Conservation (phyloP, 2,113 vertebrate species). For the Rhinogobius similis region DNA sequence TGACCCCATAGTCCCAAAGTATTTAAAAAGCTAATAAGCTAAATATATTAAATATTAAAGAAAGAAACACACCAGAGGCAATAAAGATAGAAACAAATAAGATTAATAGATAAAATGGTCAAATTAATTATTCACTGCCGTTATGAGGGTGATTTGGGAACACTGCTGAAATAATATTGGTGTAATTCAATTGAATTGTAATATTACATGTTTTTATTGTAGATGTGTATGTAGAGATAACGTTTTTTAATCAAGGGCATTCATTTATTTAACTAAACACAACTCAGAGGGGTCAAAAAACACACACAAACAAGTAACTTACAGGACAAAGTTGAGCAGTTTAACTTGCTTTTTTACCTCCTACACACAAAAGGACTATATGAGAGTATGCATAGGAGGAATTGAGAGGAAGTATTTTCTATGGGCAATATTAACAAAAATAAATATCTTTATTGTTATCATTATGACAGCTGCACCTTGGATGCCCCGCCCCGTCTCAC, state of each 20-base stretch:
- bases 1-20: too few relatives aligned
- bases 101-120: neutral
- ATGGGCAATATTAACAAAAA: too few relatives aligned
- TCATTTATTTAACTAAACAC: neutral
- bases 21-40: neutral
- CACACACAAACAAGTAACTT: neutral
- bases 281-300: neutral
- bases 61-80: neutral
- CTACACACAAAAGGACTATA: too few relatives aligned
- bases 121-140: neutral
- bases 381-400: too few relatives aligned
- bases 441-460: too few relatives aligned
- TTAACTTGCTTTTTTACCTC: too few relatives aligned
- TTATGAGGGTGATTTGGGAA: slow-evolving; percentile 1
- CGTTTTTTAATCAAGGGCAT: neutral
- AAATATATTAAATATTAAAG: neutral
- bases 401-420: too few relatives aligned
- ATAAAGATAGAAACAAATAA: neutral
- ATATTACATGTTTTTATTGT: neutral
- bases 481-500: too few relatives aligned
- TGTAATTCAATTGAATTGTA: slow-evolving; percentile 3
- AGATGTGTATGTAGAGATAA: neutral
- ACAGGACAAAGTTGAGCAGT: neutral
- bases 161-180: neutral
- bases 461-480: too few relatives aligned